Evolutionary conservation across 2,888 invertebrate genomes (phyloP).

Genomic region (Diplolepis rosae): DNA sequence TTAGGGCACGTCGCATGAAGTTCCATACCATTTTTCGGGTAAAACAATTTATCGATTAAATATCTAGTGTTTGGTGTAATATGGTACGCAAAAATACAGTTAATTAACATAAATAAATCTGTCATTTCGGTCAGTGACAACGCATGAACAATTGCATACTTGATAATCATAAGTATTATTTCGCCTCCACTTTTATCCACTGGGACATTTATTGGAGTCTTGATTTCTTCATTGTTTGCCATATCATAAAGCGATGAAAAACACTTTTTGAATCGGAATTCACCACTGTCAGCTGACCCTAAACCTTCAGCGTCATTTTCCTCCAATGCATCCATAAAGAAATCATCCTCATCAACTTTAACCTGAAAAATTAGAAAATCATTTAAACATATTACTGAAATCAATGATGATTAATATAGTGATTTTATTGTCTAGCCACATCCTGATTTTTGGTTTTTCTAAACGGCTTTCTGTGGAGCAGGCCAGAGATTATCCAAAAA

Average conservation of each 20-base stretch:
- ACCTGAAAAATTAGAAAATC: background rate
- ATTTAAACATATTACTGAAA: background rate
- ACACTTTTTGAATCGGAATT: background rate
- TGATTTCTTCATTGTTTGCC: background rate
- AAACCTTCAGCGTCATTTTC: background rate
- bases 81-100: slow-evolving; percentile 32
- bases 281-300: background rate
- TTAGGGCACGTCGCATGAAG: slow-evolving; percentile 34
- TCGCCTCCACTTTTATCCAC: background rate
- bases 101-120: slow-evolving; percentile 37
- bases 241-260: background rate
- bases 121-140: slow-evolving; percentile 30
- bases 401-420: background rate
- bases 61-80: slow-evolving; percentile 39
- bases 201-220: background rate
- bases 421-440: too few species aligned
- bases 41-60: slow-evolving; percentile 34
- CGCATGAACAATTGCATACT: slow-evolving; percentile 21
- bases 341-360: background rate
- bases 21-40: slow-evolving; percentile 18
- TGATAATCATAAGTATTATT: slow-evolving; percentile 35
- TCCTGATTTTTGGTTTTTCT: too few species aligned
- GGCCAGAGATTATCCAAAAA: too few species aligned
- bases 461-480: too few species aligned
- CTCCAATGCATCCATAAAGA: background rate